Evolutionary conservation across 2,888 invertebrate species (phyloP), one percentile per base, ranked within the genome.

Genomic region (Sarcophaga variegata): DNA sequence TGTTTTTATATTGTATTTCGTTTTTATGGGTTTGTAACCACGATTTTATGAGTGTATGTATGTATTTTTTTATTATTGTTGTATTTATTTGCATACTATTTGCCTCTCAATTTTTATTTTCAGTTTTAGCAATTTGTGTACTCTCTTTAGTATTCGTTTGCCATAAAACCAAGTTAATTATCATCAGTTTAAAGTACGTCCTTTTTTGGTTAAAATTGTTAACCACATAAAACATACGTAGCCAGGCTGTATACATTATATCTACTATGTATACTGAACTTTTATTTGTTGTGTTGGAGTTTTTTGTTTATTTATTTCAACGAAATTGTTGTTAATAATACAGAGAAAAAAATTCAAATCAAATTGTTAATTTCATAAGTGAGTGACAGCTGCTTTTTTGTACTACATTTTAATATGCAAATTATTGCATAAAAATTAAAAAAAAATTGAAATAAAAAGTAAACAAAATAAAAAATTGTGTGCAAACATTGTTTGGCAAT

Each of bases 291-390:
- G 17, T 54, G 54, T 22, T 54, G 22, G 49, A 0, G 3, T 12
- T 49, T 74, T 59, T 70, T 25, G 60, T 78, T 81, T 70, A 59
- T 25, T 70, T 47, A 47, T 54, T 76, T 63, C 49, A 1, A 78
- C 17, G 22, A 67, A 81, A 69, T 81, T 81, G 77, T 83, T 77
- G 59, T 77, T 66, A 74, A 69, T 78, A 81, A 62, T 67, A 85
- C 14, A 17, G 20, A n/a, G 22, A 54, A 80, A 74, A 74, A 74
- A 64, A 66, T 63, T 69, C 62, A 67, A 14, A 54, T 54, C 54
- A 67, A 72, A 60, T 63, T n/a, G 47, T 81, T 63, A 37, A 63
- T 64, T 63, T 76, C 2, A 81, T 69, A 47, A 62, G 62, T 62
- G 74, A 69, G n/a, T 75, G 67, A 17, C 60, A 81, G 47, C 27